These are phyloP conservation scores for Momotus momota DNA, from an alignment of 2,797 vertebrate species.

Conservation along the genomic window DNA sequence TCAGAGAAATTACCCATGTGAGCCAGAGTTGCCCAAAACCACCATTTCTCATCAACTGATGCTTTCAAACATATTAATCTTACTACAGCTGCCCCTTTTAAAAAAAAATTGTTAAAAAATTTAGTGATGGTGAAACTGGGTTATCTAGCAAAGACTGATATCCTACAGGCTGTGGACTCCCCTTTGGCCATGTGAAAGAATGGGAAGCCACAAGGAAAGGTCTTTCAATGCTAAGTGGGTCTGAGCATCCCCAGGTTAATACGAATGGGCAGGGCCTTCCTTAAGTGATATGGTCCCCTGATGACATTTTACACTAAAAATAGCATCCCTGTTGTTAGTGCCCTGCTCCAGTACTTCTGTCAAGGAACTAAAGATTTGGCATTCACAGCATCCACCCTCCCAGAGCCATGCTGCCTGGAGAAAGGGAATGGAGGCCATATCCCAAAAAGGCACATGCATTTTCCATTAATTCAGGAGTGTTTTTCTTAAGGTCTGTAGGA, in stretches of 20 bases:
- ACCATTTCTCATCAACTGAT: constrained; percentile 37
- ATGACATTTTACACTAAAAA: neutral
- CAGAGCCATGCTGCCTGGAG: neutral
- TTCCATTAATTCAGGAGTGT: neutral
- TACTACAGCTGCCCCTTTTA: neutral
- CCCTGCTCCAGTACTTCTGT: neutral
- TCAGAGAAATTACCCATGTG: neutral
- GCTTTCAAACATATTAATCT: constrained; percentile 42
- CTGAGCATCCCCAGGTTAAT: neutral
- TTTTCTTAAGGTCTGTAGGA: neutral
- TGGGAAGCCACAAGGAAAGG: fast-evolving
- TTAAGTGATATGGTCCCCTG: neutral
- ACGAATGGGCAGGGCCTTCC: neutral
- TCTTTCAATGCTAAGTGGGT: neutral
- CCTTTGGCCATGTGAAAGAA: neutral
- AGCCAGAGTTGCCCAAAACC: constrained; percentile 20
- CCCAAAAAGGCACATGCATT: neutral
- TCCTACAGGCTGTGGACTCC: neutral
- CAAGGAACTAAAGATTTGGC: neutral
- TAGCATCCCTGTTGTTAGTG: neutral
- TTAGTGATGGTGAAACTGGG: neutral
- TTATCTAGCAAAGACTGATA: neutral
- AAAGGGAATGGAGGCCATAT: neutral
- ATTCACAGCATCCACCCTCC: neutral
- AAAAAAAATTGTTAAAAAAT: neutral